A percentile compares a stretch with the other conserved stretches of the same genome.
Evolutionary conservation across 2,113 vertebrate species (phyloP).

Genomic region (Paracanthobrama guichenoti): DNA sequence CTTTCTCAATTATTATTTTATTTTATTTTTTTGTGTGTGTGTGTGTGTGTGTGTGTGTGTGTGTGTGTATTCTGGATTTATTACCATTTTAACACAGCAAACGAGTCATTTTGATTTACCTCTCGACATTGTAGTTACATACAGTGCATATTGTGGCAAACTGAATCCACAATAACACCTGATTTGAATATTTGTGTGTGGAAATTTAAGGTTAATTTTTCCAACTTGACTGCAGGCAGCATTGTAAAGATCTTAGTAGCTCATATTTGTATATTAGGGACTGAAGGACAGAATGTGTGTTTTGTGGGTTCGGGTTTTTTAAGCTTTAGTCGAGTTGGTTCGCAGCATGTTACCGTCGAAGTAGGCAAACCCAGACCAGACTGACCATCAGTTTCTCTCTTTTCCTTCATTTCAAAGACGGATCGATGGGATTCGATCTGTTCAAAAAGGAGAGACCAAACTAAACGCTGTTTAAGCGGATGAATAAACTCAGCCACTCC

Average conservation of each 20-base stretch:
- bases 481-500: background rate
- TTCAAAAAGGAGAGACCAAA: slow-evolving; percentile 3
- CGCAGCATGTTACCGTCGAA: background rate
- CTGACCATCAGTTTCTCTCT: background rate
- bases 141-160: slow-evolving; percentile 9
- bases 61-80: slow-evolving; percentile 47
- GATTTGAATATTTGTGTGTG: slow-evolving; percentile 21
- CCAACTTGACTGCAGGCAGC: slow-evolving; percentile 64
- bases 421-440: background rate
- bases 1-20: slow-evolving; percentile 12
- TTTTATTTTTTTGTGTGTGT: no score
- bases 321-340: background rate
- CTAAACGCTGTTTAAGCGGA: background rate
- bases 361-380: slow-evolving; percentile 1
- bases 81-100: slow-evolving; percentile 33
- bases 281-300: background rate
- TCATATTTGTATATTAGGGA: slow-evolving; percentile 41
- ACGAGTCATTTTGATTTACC: slow-evolving; percentile 9
- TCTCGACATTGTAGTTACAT: background rate
- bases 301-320: slow-evolving; percentile 19
- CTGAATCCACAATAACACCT: slow-evolving; percentile 18
- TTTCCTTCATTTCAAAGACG: slow-evolving; percentile 1
- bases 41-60: slow-evolving; percentile 20
- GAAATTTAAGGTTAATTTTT: background rate
- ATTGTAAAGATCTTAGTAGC: slow-evolving; percentile 46